These are phyloP conservation scores for Clivina fossor DNA, from an alignment of 2,888 invertebrate species.

Conservation along the genomic window DNA sequence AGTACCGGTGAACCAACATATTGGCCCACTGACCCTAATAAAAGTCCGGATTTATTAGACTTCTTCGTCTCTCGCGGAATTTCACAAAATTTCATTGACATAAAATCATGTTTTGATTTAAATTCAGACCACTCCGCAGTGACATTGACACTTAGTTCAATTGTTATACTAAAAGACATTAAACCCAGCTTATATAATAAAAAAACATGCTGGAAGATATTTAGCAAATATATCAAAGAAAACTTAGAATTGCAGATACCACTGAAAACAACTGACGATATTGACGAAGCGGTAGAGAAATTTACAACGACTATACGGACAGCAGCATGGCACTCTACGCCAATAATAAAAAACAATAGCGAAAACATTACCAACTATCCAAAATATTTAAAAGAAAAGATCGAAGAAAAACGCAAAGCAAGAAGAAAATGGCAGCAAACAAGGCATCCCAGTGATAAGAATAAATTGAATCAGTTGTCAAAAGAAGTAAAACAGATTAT, in stretches of 20 bases:
- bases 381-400: constrained; percentile 30
- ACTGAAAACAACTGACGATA: constrained; percentile 36
- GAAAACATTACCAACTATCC: constrained; percentile 28
- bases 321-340: constrained; percentile 30
- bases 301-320: constrained; percentile 34
- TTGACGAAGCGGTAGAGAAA: constrained; percentile 35
- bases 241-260: constrained; percentile 28
- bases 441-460: constrained; percentile 35
- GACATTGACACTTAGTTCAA: constrained; percentile 36
- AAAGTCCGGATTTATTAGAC: constrained; percentile 41
- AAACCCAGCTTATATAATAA: constrained; percentile 31
- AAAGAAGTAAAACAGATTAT: constrained; percentile 27
- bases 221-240: constrained; percentile 21
- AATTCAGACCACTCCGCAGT: constrained; percentile 41
- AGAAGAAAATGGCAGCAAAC: constrained; percentile 37
- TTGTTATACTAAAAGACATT: constrained; percentile 32
- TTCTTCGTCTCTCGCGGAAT: constrained; percentile 40
- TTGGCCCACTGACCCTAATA: constrained; percentile 40
- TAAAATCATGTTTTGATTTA: constrained; percentile 37
- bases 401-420: constrained; percentile 22
- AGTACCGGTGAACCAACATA: constrained; percentile 42
- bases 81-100: constrained; percentile 29
- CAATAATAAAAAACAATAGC: neutral
- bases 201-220: constrained; percentile 31
- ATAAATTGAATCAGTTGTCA: constrained; percentile 28